Evolutionary conservation across 2,797 vertebrate species (phyloP).

Genomic region (Taenioides sp.): DNA sequence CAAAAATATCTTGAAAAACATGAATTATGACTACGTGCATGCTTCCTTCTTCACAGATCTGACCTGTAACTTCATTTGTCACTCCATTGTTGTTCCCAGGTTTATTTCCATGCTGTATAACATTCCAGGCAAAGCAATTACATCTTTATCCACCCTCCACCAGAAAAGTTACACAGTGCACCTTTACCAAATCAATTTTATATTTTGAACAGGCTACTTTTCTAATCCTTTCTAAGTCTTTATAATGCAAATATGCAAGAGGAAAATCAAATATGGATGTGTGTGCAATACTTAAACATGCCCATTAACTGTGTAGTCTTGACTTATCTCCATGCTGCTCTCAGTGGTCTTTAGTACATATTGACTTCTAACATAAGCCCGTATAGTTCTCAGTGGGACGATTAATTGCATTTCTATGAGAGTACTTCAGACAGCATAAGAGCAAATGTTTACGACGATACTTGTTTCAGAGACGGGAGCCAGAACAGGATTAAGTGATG

Average conservation of each 20-base stretch:
- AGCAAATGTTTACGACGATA: conserved; percentile 24
- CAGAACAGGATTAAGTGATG: conserved; percentile 37
- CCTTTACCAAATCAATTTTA: neutral
- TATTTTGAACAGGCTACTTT: neutral
- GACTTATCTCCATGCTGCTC: neutral
- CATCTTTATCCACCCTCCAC: too few relatives aligned
- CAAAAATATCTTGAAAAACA: too few relatives aligned
- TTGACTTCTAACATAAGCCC: neutral
- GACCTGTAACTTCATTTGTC: too few relatives aligned
- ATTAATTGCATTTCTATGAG: neutral
- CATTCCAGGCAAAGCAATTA: too few relatives aligned
- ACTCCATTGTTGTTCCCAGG: too few relatives aligned
- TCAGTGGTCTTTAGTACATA: neutral
- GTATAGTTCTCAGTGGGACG: neutral
- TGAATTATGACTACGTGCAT: too few relatives aligned
- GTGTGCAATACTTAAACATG: neutral
- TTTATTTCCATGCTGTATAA: too few relatives aligned
- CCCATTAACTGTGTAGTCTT: neutral
- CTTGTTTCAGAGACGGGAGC: conserved; percentile 31
- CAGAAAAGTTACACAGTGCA: too few relatives aligned
- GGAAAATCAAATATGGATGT: neutral
- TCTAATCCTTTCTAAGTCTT: too few relatives aligned
- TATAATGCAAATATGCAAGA: neutral
- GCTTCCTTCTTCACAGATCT: too few relatives aligned
- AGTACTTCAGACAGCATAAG: conserved; percentile 7